Percentiles rank a stretch among this genome's conserved stretches.
Conservation (phyloP, 2,113 vertebrate species). For the Mormoops blainvillei region DNA sequence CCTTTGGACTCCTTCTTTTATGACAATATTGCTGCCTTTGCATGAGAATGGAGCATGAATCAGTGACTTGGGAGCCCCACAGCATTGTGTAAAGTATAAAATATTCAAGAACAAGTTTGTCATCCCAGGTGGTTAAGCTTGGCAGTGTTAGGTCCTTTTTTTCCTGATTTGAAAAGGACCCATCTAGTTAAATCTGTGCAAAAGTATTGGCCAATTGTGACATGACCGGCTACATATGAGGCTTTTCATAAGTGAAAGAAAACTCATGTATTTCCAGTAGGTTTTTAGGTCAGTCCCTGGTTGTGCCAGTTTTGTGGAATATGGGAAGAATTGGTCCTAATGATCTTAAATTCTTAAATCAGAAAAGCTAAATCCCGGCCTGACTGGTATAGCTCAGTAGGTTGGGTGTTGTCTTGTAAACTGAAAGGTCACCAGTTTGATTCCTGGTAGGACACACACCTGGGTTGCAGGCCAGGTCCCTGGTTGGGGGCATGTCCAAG, state of each 20-base stretch:
- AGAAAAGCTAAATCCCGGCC: neutral
- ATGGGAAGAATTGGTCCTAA: neutral
- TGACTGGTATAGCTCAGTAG: too few species aligned
- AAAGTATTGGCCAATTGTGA: neutral
- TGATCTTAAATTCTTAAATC: slow-evolving; percentile 18
- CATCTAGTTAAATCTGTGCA: slow-evolving; percentile 8
- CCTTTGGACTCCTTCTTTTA: neutral
- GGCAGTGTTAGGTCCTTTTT: neutral
- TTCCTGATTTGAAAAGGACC: slow-evolving; percentile 6
- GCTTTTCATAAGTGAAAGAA: slow-evolving; percentile 14
- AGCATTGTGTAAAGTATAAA: neutral
- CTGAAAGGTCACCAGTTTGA: too few species aligned
- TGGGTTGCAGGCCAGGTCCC: too few species aligned
- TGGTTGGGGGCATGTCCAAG: too few species aligned
- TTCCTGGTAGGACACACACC: too few species aligned
- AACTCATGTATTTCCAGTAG: neutral
- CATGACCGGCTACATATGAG: neutral
- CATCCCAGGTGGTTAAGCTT: neutral
- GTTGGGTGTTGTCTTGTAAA: too few species aligned
- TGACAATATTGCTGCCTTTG: neutral
- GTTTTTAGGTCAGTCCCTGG: neutral
- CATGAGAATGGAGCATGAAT: neutral
- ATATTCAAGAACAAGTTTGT: slow-evolving; percentile 3
- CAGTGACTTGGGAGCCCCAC: neutral
- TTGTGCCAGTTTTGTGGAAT: slow-evolving; percentile 14